A percentile compares a stretch with the other conserved stretches of the same genome.
These are phyloP conservation scores for Pinna nobilis DNA, from an alignment of 1,140 invertebrate species.

Conservation along the genomic window DNA sequence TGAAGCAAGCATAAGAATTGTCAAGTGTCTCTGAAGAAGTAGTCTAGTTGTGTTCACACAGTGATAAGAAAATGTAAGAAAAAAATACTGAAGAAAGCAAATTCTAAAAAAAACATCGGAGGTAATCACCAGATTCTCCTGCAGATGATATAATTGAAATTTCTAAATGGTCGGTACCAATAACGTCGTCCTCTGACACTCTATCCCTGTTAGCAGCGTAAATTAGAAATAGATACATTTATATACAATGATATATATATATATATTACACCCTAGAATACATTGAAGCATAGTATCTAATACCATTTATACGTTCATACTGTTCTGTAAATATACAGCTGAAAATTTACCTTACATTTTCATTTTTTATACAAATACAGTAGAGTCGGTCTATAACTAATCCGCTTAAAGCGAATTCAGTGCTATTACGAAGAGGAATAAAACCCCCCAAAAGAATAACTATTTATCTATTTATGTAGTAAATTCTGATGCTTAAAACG, in stretches of 20 bases:
- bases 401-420: too few species aligned
- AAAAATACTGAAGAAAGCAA: not conserved
- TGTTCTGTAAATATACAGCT: too few species aligned
- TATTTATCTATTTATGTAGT: too few species aligned
- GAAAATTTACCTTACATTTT: too few species aligned
- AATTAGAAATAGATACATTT: not conserved
- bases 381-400: too few species aligned
- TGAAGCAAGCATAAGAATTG: not conserved
- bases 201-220: slow-evolving; percentile 65
- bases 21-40: not conserved
- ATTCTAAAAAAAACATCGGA: not conserved
- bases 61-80: slow-evolving; percentile 1
- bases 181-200: slow-evolving; percentile 70
- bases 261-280: too few species aligned
- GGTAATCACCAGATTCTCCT: slow-evolving; percentile 70
- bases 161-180: slow-evolving; percentile 70
- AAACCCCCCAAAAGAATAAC: too few species aligned
- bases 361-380: too few species aligned
- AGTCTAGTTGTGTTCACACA: not conserved
- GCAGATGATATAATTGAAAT: slow-evolving; percentile 73
- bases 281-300: too few species aligned
- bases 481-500: too few species aligned
- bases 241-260: not conserved
- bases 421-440: too few species aligned
- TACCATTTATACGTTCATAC: too few species aligned